A percentile compares a stretch with the other conserved stretches of the same genome.
These are phyloP conservation scores for Cordilura impudica DNA, from an alignment of 2,888 invertebrate species.

Conservation along the genomic window DNA sequence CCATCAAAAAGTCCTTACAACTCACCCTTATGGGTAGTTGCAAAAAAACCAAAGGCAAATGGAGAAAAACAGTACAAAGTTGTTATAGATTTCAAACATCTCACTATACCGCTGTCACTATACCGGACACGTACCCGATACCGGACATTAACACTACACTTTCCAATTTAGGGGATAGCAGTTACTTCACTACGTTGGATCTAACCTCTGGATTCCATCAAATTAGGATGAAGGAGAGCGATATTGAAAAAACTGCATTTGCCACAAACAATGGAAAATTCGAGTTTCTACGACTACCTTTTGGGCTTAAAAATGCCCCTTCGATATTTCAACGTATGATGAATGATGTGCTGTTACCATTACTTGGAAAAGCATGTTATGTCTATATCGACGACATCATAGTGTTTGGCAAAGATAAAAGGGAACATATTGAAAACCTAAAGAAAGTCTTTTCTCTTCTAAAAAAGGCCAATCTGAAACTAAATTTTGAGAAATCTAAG, in stretches of 20 bases:
- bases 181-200: conserved; percentile 61
- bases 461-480: conserved; percentile 20
- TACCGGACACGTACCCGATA: conserved; percentile 59
- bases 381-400: too few relatives aligned
- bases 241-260: conserved; percentile 61
- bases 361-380: neutral
- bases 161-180: conserved; percentile 57
- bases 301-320: conserved; percentile 37
- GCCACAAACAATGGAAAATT: conserved; percentile 32
- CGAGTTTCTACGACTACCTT: neutral
- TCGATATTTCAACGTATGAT: conserved; percentile 26
- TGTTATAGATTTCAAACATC: conserved; percentile 61
- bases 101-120: conserved; percentile 62
- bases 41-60: conserved; percentile 62
- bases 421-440: conserved; percentile 1
- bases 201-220: conserved; percentile 63
- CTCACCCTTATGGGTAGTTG: conserved; percentile 65
- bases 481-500: conserved; percentile 20
- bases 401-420: neutral
- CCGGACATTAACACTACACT: conserved; percentile 59
- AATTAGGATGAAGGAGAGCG: conserved; percentile 58
- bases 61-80: conserved; percentile 59
- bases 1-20: conserved; percentile 67
- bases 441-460: neutral
- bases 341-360: neutral